Evolutionary conservation across 1,140 invertebrate genomes (phyloP).

Genomic region (Drosophila simulans): DNA sequence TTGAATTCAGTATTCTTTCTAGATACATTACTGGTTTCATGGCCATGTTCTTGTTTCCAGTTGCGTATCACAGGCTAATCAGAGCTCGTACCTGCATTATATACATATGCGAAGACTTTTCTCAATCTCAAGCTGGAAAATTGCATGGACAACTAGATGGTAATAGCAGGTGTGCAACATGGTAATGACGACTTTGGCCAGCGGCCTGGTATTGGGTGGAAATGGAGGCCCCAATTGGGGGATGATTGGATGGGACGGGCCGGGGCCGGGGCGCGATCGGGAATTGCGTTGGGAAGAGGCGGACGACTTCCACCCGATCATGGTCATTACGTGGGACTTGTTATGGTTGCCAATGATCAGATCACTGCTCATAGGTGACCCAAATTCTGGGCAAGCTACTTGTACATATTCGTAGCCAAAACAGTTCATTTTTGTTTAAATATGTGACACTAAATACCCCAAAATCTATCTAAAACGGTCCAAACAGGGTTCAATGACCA

Average conservation of each 20-base stretch:
- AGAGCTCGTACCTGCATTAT: constrained; percentile 19
- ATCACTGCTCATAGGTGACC: constrained; percentile 11
- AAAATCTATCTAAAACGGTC: not conserved
- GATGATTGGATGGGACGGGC: constrained; percentile 44
- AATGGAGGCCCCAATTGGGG: constrained; percentile 36
- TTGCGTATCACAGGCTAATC: constrained; percentile 22
- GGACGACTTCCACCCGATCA: constrained; percentile 21
- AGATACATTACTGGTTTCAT: not conserved
- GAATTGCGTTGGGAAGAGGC: constrained; percentile 5
- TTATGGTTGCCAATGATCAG: constrained; percentile 7
- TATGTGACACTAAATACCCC: too few relatives aligned
- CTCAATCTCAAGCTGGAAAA: constrained; percentile 20
- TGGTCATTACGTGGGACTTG: constrained; percentile 23
- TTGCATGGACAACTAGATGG: constrained; percentile 38
- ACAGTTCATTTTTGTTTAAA: too few relatives aligned
- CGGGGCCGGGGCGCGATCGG: constrained; percentile 3
- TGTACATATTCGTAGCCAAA: too few relatives aligned
- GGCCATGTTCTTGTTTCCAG: not conserved
- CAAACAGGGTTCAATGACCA: not conserved
- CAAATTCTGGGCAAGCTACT: constrained; percentile 4
- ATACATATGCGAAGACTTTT: constrained; percentile 21
- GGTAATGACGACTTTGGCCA: constrained; percentile 38
- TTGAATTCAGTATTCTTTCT: not conserved
- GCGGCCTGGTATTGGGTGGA: constrained; percentile 19
- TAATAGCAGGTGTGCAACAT: constrained; percentile 53